Percentiles rank a stretch among this genome's conserved stretches.
Evolutionary conservation across 1,140 invertebrate species (phyloP).

Genomic region (Aplysia californica): DNA sequence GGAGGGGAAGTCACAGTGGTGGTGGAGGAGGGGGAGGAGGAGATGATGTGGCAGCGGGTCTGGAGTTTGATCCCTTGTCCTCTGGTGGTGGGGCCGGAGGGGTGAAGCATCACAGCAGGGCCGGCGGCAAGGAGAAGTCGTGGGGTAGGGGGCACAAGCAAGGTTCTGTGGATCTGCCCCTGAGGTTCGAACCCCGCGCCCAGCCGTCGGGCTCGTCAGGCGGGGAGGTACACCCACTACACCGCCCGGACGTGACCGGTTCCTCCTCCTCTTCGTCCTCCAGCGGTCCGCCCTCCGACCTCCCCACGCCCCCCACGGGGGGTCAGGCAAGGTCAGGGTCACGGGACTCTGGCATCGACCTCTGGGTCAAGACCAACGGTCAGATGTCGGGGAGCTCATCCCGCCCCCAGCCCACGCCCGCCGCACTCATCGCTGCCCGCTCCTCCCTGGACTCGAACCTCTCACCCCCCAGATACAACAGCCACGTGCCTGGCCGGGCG

Average conservation of each 20-base stretch:
- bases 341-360: constrained; percentile 30
- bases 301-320: background rate
- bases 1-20: background rate
- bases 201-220: too few relatives aligned
- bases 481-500: background rate
- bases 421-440: constrained; percentile 11
- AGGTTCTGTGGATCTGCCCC: too few relatives aligned
- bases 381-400: constrained; percentile 32
- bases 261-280: too few relatives aligned
- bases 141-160: too few relatives aligned
- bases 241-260: too few relatives aligned
- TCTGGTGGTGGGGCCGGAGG: background rate
- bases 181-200: too few relatives aligned
- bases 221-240: too few relatives aligned
- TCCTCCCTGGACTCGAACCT: constrained; percentile 18
- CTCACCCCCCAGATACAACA: background rate
- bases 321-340: background rate
- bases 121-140: too few relatives aligned
- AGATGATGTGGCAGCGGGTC: background rate
- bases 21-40: background rate
- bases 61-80: constrained; percentile 15
- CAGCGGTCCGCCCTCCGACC: too few relatives aligned
- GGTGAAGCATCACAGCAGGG: too few relatives aligned
- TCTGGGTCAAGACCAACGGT: constrained; percentile 37
- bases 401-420: background rate